Conservation (phyloP, 1,140 invertebrate genomes). For the Formica exsecta region DNA sequence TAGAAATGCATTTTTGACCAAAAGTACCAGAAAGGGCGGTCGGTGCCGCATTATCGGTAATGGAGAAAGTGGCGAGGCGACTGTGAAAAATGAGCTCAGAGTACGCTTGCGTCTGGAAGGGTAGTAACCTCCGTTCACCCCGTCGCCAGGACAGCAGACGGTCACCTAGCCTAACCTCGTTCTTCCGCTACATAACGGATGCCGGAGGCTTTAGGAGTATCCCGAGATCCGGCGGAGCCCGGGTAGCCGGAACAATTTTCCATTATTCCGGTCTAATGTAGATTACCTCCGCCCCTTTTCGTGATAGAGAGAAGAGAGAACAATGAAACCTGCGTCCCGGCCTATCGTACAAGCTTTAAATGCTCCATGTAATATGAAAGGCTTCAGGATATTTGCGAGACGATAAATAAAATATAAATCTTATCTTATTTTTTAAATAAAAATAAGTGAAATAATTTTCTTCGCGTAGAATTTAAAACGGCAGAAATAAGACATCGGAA, state of each 20-base stretch:
- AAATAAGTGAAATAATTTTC: neutral
- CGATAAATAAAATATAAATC: constrained; percentile 31
- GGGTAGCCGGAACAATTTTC: constrained; percentile 59
- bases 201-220: constrained; percentile 62
- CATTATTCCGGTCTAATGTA: constrained; percentile 68
- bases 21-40: constrained; percentile 6
- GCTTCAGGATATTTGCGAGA: neutral
- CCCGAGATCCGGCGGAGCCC: constrained; percentile 1
- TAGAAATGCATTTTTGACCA: neutral
- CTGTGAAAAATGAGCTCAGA: constrained; percentile 68
- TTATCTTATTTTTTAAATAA: neutral
- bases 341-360: constrained; percentile 16
- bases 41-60: neutral
- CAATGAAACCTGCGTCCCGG: constrained; percentile 28
- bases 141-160: constrained; percentile 51
- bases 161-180: constrained; percentile 45
- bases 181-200: constrained; percentile 47
- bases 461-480: neutral
- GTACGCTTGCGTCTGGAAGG: constrained; percentile 38
- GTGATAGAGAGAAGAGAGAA: constrained; percentile 29
- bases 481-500: neutral
- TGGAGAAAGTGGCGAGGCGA: constrained; percentile 42
- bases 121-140: constrained; percentile 71
- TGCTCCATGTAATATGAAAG: constrained; percentile 1
- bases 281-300: constrained; percentile 30